A percentile compares a stretch with the other conserved stretches of the same genome.
These are phyloP conservation scores for Prietella phreatophila DNA, from an alignment of 2,113 vertebrate species.

Conservation along the genomic window DNA sequence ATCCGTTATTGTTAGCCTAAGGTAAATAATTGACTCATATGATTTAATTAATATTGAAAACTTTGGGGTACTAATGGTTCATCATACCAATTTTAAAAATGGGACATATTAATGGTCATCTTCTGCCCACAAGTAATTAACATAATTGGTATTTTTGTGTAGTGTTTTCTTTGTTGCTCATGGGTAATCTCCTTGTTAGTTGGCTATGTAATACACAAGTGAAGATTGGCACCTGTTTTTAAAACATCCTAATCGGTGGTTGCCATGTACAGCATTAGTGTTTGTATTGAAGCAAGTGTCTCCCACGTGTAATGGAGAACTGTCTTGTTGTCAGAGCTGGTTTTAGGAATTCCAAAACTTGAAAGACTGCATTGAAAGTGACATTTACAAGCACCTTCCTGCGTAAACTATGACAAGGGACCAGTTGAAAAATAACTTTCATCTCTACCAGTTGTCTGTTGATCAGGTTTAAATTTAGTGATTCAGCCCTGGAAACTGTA, in stretches of 20 bases:
- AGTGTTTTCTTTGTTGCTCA: constrained; percentile 2
- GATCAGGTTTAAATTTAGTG: constrained; percentile 28
- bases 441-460: constrained; percentile 8
- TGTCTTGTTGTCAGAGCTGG: constrained; percentile 44
- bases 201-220: neutral
- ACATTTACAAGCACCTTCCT: constrained; percentile 36
- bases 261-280: neutral
- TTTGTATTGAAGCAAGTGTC: constrained; percentile 39
- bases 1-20: neutral
- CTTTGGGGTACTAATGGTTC: neutral
- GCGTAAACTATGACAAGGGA: constrained; percentile 23
- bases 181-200: neutral
- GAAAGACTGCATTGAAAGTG: constrained; percentile 38
- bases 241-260: constrained; percentile 17
- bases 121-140: neutral
- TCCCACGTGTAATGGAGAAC: constrained; percentile 26
- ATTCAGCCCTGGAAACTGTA: constrained; percentile 22
- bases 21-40: neutral
- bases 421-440: constrained; percentile 33
- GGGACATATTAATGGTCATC: neutral
- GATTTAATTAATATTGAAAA: neutral
- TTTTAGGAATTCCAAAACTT: constrained; percentile 50
- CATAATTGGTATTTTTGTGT: constrained; percentile 6
- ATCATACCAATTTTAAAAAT: neutral
- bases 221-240: neutral